Evolutionary conservation across 2,888 invertebrate genomes (phyloP), one percentile per base, ranked within the genome.

Genomic region (Noctuana brunneofusca): DNA sequence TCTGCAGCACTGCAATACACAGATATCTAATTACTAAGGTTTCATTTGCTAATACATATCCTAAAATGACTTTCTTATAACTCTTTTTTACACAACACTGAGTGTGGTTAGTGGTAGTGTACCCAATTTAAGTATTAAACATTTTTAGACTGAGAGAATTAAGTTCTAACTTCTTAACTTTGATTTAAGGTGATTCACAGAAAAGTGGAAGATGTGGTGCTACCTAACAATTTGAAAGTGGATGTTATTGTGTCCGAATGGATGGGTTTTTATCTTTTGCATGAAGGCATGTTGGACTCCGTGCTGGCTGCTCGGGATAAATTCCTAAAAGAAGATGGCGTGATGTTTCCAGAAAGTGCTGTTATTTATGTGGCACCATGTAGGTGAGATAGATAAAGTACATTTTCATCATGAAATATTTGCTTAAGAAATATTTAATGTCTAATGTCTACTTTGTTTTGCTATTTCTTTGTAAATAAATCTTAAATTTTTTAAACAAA

Each of bases 181-280:
- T n/a, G 8, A 43, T 73, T 73, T 11, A 70, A 95, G 94, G 94
- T 97, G 9, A 93, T 97, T 48, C 94, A 96, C 74, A 93, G 93
- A 57, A 93, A 92, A 87, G 93, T 97, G 6, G 97, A 98, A 90
- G 95, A 97, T 75, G 92, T 97, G 2, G 78, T 83, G 0, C 81
- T 96, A 55, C 95, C 96, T 0, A 71, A 80, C 67, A 76, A 93
- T 56, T 92, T 92, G 8, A 94, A 95, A 83, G 96, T 97, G 1
- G 98, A 98, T 83, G 93, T 97, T 9, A 96, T 99, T 67, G 94
- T 99, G 4, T 98, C 98, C 0, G 98, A 99, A 87, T 99, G 98
- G 98, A 99, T 99, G 98, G 98, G 98, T 0, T 98, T 98, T 84
- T 98, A 97, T 86, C 91, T 99, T 32, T 87, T 99, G 14, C 98